Base-by-base conservation (phyloP, 2,888 invertebrate species). In the Dusona sp. region DNA sequence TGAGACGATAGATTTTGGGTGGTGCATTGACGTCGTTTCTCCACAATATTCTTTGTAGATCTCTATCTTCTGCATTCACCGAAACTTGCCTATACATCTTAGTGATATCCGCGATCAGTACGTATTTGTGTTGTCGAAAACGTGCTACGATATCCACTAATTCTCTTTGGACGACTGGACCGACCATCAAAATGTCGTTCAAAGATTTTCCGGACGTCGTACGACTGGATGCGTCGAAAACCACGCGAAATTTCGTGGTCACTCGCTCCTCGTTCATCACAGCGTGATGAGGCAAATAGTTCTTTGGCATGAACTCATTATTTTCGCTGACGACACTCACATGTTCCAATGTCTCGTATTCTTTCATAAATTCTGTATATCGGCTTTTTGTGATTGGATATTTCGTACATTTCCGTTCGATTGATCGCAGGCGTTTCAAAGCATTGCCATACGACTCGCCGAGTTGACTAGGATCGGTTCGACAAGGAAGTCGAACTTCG, bases 151-250 rank as follows among this genome's bases (percentile, higher is more conserved):
- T 64, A 13, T 51, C 45, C 8, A 81, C 25, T 1, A 85, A 36
- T 25, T 85, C 73, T n/a, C n/a, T 38, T 73, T 65, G 85, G 4
- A 81, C 78, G 29, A 72, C 70, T 3, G 84, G 84, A 0, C 84
- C 77, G 11, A 73, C 81, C 73, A 65, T 70, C n/a, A 85, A 61
- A 29, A 72, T 64, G 16, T 75, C 75, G 36, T 84, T 81, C 2
- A 78, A 25, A 2, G 78, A 81, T 45, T 78, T 73, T 3, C 89
- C 88, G 8, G 89, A 83, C 0, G 90, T 81, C 8, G 86, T 88
- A 79, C 74, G 78, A 38, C 88, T 86, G 0, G 91, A 92, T 1
- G 88, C 91, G 73, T 92, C 91, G 79, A 91, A 93, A 2, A 93
- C 92, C 0, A 91, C 90, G 22, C 92, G 83, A 6, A 92, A 77